Evolutionary conservation across 2,113 vertebrate genomes (phyloP).

Genomic region (Dipodomys ordii): DNA sequence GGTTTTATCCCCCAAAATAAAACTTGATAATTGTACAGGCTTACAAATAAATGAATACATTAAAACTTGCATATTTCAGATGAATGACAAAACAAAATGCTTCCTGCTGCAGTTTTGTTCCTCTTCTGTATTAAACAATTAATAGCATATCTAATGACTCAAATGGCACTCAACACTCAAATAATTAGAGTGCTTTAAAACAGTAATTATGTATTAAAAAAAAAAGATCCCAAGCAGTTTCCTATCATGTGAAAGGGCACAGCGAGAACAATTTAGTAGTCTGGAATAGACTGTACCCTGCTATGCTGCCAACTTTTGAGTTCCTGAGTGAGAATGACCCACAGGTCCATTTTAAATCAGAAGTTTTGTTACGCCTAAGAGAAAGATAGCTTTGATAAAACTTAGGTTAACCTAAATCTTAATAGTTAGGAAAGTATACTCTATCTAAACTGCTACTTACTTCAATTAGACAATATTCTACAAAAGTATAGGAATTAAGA

Average conservation of each 20-base stretch:
- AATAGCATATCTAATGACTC: constrained; percentile 43
- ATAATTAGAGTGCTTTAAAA: constrained; percentile 68
- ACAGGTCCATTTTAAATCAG: constrained; percentile 55
- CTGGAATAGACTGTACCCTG: neutral
- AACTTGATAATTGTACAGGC: neutral
- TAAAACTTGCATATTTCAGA: constrained; percentile 16
- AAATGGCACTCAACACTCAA: constrained; percentile 64
- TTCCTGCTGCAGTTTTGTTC: constrained; percentile 32
- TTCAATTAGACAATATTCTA: constrained; percentile 39
- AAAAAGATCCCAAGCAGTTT: constrained; percentile 43
- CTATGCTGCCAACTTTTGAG: constrained; percentile 14
- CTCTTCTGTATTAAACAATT: constrained; percentile 14
- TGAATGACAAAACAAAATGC: constrained; percentile 49
- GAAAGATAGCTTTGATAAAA: constrained; percentile 54
- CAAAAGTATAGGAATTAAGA: neutral
- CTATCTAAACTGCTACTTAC: constrained; percentile 24
- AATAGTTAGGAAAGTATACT: constrained; percentile 39
- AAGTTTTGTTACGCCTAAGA: constrained; percentile 3
- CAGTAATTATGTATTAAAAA: constrained; percentile 56
- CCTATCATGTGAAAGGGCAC: constrained; percentile 30
- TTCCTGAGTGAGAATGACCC: constrained; percentile 42
- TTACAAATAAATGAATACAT: constrained; percentile 2
- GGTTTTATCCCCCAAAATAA: neutral
- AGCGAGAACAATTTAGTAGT: constrained; percentile 32
- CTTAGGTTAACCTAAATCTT: constrained; percentile 18